Base-by-base conservation (phyloP, 2,888 invertebrate species). In the Eilema depressum region DNA sequence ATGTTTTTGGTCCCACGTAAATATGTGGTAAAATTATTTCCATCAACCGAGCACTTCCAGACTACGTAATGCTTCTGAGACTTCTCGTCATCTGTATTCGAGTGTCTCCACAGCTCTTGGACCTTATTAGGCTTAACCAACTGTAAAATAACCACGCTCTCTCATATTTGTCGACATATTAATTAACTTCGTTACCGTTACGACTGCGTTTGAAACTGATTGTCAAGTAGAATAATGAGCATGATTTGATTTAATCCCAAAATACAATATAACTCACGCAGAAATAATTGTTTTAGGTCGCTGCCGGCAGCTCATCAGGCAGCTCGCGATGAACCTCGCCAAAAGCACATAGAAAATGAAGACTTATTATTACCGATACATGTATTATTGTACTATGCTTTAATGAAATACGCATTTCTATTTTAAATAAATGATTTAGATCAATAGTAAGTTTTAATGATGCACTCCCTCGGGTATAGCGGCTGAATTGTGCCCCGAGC, bases 241-340 rank as follows among this genome's bases (percentile, higher is more conserved):
- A 14, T 41, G 10, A 53, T 53, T n/a, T n/a, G n/a, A n/a, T 53
- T 53, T 14, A 28, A 59, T 59, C 14, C 28, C 28, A 59, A 53
- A 53, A 53, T 53, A 53, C n/a, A 47, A 20, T 7, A 20, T 25
- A 23, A 60, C 41, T 60, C n/a, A 63, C 37, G 1, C 12, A 8
- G 41, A 69, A 23, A 61, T 23, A 26, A 20, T 70, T 78, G 79
- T 78, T 80, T 75, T 80, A 80, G 80, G 70, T 72, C 23, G 73
- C 65, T 74, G 65, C 63, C 60, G 66, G 67, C 69, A 67, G 56
- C 75, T 68, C 53, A 57, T 56, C 66, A 26, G 20, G 64, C 75
- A 59, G 73, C 74, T 61, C 66, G 66, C 62, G 30, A 62, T 70
- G 64, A 74, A 17, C 60, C 61, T 10, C 71, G 56, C 72, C 71